Evolutionary conservation across 2,113 vertebrate species (phyloP).

Genomic region (Pagrus major): DNA sequence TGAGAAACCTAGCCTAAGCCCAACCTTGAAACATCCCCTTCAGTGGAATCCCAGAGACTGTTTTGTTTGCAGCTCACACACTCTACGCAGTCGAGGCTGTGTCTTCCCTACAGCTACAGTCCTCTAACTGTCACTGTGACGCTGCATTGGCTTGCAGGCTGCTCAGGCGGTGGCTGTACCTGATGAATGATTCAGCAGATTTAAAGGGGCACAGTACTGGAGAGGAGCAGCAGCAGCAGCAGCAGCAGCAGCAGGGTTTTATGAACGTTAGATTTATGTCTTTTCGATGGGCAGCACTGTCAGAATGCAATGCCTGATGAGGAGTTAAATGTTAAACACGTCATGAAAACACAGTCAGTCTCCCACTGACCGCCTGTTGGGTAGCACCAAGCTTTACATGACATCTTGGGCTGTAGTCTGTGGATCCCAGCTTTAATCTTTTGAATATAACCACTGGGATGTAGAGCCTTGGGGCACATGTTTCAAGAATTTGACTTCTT

Average conservation of each 20-base stretch:
- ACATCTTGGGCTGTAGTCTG: not conserved
- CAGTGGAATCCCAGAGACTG: constrained; percentile 56
- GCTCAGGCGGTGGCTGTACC: constrained; percentile 32
- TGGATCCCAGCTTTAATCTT: no score
- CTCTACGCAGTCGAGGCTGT: constrained; percentile 2
- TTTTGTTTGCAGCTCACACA: constrained; percentile 51
- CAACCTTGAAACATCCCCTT: constrained; percentile 48
- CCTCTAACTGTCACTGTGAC: constrained; percentile 50
- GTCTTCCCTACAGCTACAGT: constrained; percentile 38
- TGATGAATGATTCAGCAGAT: constrained; percentile 70
- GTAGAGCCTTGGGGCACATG: no score
- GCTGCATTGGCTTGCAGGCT: constrained; percentile 45
- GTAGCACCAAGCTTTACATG: not conserved
- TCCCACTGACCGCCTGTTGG: not conserved
- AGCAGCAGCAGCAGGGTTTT: not conserved
- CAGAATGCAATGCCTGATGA: not conserved
- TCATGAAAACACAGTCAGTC: not conserved
- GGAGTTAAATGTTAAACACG: constrained; percentile 12
- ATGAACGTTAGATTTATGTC: not conserved
- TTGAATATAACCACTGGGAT: not conserved
- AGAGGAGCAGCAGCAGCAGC: constrained; percentile 16
- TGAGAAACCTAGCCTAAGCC: constrained; percentile 37
- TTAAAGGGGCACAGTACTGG: constrained; percentile 17
- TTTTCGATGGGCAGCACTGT: not conserved
- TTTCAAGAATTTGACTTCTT: no score